Conservation (phyloP, 2,888 invertebrate genomes). For the Drosophila monieri region DNA sequence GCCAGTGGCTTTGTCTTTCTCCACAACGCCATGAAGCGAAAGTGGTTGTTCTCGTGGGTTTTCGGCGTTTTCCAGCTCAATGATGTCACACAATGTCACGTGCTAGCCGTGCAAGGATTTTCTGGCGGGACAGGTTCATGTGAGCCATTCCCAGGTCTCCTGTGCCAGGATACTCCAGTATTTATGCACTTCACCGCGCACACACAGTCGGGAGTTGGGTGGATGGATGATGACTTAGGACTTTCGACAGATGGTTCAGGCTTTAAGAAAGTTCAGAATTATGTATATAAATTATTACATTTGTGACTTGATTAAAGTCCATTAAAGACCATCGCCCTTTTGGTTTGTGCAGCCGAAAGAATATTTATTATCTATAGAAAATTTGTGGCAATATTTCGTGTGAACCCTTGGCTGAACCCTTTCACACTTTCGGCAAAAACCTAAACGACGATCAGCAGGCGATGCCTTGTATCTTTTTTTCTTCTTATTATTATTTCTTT, state of each 20-base stretch:
- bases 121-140: constrained; percentile 45
- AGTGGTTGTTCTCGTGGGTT: constrained; percentile 62
- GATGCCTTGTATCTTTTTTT: constrained; percentile 37
- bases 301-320: background rate
- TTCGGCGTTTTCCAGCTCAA: constrained; percentile 75
- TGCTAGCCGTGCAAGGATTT: constrained; percentile 57
- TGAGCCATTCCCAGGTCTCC: constrained; percentile 21
- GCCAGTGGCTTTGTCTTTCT: constrained; percentile 65
- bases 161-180: constrained; percentile 58
- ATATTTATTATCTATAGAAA: background rate
- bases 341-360: background rate
- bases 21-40: constrained; percentile 65
- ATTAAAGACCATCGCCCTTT: background rate
- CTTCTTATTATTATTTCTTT: background rate
- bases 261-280: constrained; percentile 23
- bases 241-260: constrained; percentile 15
- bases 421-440: constrained; percentile 66
- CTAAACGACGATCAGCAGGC: constrained; percentile 30
- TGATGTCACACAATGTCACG: constrained; percentile 78
- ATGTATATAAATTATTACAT: background rate
- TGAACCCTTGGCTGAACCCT: constrained; percentile 69
- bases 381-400: constrained; percentile 58
- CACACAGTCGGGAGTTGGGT: constrained; percentile 34
- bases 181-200: constrained; percentile 73
- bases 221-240: constrained; percentile 15